Percentiles rank a stretch among this genome's conserved stretches.
Conservation (phyloP, 2,113 vertebrate genomes). For the Vanacampus margaritifer region DNA sequence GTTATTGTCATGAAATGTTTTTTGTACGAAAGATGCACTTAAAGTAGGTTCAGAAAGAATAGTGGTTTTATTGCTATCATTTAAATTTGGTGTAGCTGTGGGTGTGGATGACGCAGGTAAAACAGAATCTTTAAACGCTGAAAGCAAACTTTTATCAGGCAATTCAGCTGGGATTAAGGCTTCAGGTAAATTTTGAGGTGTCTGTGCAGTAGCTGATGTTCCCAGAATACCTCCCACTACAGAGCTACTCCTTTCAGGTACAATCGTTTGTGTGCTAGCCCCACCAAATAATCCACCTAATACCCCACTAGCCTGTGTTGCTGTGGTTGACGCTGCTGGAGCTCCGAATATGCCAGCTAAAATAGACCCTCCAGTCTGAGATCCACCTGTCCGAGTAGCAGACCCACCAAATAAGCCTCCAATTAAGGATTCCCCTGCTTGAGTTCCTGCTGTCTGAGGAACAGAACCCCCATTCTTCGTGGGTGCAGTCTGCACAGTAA, state of each 20-base stretch:
- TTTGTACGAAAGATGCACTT: slow-evolving; percentile 53
- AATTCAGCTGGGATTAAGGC: slow-evolving; percentile 40
- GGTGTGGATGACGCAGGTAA: slow-evolving; percentile 29
- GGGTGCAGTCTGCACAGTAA: slow-evolving; percentile 26
- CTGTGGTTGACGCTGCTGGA: slow-evolving; percentile 29
- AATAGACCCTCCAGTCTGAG: slow-evolving; percentile 56
- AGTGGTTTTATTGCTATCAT: slow-evolving; percentile 40
- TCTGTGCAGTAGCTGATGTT: slow-evolving; percentile 29
- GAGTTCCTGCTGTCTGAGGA: slow-evolving; percentile 38
- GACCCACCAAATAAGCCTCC: slow-evolving; percentile 63
- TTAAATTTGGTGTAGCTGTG: slow-evolving; percentile 57
- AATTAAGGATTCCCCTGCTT: slow-evolving; percentile 48
- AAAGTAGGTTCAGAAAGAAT: slow-evolving; percentile 2
- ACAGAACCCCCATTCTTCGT: slow-evolving; percentile 30
- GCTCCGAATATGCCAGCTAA: slow-evolving; percentile 63
- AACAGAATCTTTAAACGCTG: slow-evolving; percentile 37
- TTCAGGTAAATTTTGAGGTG: slow-evolving; percentile 43
- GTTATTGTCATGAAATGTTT: slow-evolving; percentile 53
- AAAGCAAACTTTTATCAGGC: slow-evolving; percentile 50
- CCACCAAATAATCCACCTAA: slow-evolving; percentile 50
- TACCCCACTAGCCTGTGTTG: slow-evolving; percentile 32
- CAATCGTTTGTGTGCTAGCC: slow-evolving; percentile 32
- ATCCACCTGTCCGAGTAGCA: slow-evolving; percentile 38
- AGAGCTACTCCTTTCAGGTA: slow-evolving; percentile 41
- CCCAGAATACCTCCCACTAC: slow-evolving; percentile 53